Evolutionary conservation across 92 coral and sea anemone species (phyloP).

Genomic region (Actinernus sp.): DNA sequence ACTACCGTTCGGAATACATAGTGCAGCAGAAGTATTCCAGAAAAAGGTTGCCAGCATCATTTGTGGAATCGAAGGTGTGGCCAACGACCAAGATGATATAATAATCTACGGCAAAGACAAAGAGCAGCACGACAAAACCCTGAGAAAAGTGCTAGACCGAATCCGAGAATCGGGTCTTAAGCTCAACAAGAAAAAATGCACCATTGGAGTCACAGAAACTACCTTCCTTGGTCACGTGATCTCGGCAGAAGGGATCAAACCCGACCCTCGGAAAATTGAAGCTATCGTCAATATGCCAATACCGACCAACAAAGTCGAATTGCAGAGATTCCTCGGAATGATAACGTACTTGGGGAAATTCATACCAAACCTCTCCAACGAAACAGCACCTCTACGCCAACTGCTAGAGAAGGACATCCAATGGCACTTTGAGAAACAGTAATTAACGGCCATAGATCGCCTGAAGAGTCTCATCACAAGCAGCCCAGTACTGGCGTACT

Average conservation of each 20-base stretch:
- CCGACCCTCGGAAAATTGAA: constrained; percentile 23
- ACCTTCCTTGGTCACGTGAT: constrained; percentile 45
- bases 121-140: constrained; percentile 22
- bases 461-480: too few species aligned
- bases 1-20: constrained; percentile 15
- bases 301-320: constrained; percentile 9
- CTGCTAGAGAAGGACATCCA: too few species aligned
- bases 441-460: too few species aligned
- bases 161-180: constrained; percentile 26
- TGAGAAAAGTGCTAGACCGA: constrained; percentile 28
- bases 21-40: constrained; percentile 13
- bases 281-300: constrained; percentile 30
- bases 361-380: constrained; percentile 31
- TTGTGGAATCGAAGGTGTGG: constrained; percentile 11
- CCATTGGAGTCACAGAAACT: constrained; percentile 29
- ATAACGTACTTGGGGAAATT: constrained; percentile 34
- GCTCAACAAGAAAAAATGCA: constrained; percentile 33
- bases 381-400: constrained; percentile 31
- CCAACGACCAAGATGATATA: constrained; percentile 40
- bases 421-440: too few species aligned
- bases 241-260: constrained; percentile 45
- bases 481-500: too few species aligned
- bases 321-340: too few species aligned
- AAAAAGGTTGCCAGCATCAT: constrained; percentile 16
- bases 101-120: constrained; percentile 6